Conservation (phyloP, 2,888 invertebrate genomes). For the Cephus runcator region DNA sequence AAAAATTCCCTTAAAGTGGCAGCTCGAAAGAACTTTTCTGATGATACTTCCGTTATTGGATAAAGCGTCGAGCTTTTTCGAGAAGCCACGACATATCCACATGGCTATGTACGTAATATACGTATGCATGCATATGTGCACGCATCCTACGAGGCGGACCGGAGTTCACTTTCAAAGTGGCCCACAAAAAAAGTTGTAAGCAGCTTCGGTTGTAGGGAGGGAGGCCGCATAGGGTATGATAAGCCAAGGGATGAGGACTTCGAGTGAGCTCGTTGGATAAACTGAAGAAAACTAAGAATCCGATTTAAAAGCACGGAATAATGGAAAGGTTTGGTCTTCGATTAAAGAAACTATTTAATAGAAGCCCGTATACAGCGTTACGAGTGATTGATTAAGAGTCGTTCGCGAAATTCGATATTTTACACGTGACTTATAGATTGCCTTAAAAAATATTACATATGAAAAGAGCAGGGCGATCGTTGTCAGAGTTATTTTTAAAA, state of each 20-base stretch:
- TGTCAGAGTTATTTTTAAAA: background rate
- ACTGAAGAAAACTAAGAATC: constrained; percentile 41
- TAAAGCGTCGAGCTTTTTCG: background rate
- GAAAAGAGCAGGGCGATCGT: background rate
- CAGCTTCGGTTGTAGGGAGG: constrained; percentile 33
- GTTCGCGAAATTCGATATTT: background rate
- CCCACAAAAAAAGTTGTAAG: constrained; percentile 43
- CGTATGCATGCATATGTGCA: background rate
- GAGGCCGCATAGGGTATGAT: constrained; percentile 13
- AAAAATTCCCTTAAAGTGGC: constrained; percentile 27
- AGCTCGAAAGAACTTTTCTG: constrained; percentile 35
- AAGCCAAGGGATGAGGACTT: constrained; percentile 2
- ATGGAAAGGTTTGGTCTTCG: constrained; percentile 45
- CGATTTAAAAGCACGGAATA: constrained; percentile 44
- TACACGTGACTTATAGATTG: background rate
- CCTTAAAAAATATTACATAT: background rate
- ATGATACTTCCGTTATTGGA: constrained; percentile 30
- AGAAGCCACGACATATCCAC: background rate
- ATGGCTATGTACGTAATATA: background rate
- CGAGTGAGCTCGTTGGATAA: constrained; percentile 35
- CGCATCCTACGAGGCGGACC: constrained; percentile 2
- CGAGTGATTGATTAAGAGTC: no score
- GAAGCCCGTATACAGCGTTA: constrained; percentile 19
- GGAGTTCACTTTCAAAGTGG: constrained; percentile 38
- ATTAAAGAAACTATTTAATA: constrained; percentile 45